Percentiles rank a stretch among this genome's conserved stretches.
Conservation (phyloP, 2,113 vertebrate species). For the Chloebia gouldiae region DNA sequence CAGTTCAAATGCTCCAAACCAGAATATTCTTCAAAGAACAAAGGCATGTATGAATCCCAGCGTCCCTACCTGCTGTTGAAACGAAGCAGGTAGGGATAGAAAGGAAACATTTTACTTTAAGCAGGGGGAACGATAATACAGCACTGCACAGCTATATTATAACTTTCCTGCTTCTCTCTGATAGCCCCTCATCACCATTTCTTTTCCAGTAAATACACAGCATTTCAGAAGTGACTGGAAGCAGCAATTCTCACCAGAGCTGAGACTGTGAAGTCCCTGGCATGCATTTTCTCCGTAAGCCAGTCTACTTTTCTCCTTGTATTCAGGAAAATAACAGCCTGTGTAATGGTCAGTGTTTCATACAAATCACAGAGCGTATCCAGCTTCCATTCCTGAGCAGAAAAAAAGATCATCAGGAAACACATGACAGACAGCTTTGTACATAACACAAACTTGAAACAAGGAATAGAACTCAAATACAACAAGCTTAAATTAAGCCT, state of each 20-base stretch:
- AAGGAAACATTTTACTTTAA: slow-evolving; percentile 72
- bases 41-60: slow-evolving; percentile 73
- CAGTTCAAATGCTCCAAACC: background rate
- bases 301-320: slow-evolving; percentile 99
- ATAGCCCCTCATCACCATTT: rapidly evolving
- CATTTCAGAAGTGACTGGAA: rapidly evolving
- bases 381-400: slow-evolving; percentile 92
- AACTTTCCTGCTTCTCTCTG: slow-evolving; percentile 69
- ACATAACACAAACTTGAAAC: rapidly evolving
- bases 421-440: background rate
- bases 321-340: slow-evolving; percentile 98
- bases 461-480: background rate
- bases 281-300: slow-evolving; percentile 98
- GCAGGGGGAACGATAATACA: slow-evolving; percentile 83
- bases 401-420: background rate
- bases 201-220: rapidly evolving
- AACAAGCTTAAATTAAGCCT: no score
- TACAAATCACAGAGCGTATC: slow-evolving; percentile 97
- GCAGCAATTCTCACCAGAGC: slow-evolving; percentile 82
- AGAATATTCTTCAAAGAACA: rapidly evolving
- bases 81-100: slow-evolving; percentile 69
- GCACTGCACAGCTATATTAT: slow-evolving; percentile 75
- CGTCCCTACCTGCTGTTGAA: slow-evolving; percentile 74
- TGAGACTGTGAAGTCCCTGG: slow-evolving; percentile 95
- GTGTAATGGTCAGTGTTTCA: slow-evolving; percentile 96